Percentiles rank a stretch among this genome's conserved stretches.
Conservation (phyloP, 2,113 vertebrate genomes). For the Cygnus atratus region DNA sequence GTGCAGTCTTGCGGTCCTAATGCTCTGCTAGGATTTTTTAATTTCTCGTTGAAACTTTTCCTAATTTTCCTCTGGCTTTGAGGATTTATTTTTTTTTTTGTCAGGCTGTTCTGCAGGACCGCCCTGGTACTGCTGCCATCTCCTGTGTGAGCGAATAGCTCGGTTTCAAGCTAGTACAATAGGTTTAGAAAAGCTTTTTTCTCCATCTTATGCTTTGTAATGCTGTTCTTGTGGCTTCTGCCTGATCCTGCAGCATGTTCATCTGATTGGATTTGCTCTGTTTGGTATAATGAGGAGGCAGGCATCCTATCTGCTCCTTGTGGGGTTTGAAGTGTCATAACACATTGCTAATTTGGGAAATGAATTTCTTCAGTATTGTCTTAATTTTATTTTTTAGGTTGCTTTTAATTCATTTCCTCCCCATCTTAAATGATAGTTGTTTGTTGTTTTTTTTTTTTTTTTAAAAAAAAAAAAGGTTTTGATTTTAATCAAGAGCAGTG, state of each 20-base stretch:
- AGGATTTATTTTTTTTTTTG: not conserved
- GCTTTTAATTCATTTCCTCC: slow-evolving; percentile 8
- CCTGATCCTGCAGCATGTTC: slow-evolving; percentile 48
- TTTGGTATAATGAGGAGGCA: slow-evolving; percentile 44
- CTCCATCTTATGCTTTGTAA: slow-evolving; percentile 10
- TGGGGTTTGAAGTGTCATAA: slow-evolving; percentile 2
- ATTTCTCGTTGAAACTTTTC: slow-evolving; percentile 2
- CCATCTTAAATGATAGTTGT: not conserved
- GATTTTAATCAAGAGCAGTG: not conserved
- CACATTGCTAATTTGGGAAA: slow-evolving; percentile 36
- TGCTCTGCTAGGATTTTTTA: not conserved
- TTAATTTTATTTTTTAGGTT: not conserved
- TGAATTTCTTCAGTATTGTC: slow-evolving; percentile 18
- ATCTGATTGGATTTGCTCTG: slow-evolving; percentile 66
- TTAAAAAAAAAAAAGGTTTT: not conserved
- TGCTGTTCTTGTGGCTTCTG: not conserved
- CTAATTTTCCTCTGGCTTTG: not conserved
- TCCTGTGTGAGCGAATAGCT: not conserved
- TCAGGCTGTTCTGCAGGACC: not conserved
- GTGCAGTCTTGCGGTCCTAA: not conserved
- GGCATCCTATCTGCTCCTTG: slow-evolving; percentile 12
- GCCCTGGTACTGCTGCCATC: not conserved
- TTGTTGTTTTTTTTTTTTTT: not conserved
- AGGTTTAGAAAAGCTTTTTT: slow-evolving; percentile 51
- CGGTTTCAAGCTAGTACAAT: slow-evolving; percentile 8